These are phyloP conservation scores for Archilochus colubris DNA, from an alignment of 2,113 vertebrate genomes.

Conservation along the genomic window DNA sequence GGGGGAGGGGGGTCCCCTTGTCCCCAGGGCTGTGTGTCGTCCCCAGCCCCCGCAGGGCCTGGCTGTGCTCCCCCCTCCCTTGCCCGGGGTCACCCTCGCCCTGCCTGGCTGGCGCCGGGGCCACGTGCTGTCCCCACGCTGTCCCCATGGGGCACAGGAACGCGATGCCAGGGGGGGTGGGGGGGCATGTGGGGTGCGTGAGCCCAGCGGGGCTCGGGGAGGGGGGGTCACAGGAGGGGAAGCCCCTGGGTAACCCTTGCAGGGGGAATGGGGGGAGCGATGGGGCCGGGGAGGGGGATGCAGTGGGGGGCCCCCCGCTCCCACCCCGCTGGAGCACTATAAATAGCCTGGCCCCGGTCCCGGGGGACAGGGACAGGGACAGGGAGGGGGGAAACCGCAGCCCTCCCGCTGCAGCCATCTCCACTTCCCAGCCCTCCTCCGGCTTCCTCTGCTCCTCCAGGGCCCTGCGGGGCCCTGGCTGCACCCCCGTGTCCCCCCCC, in stretches of 20 bases:
- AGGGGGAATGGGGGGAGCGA: neutral
- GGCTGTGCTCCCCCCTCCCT: neutral
- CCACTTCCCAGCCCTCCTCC: neutral
- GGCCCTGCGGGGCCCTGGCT: neutral
- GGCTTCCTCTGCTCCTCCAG: neutral
- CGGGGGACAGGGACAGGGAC: neutral
- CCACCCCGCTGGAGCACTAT: neutral
- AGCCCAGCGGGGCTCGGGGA: neutral
- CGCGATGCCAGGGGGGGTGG: fast-evolving
- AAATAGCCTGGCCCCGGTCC: slow-evolving; percentile 38
- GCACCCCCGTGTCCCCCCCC: neutral
- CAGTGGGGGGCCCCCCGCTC: neutral
- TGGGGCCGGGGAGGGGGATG: neutral
- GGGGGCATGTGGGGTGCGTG: neutral
- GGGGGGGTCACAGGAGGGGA: neutral
- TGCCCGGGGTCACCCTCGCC: neutral
- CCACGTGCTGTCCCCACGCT: neutral
- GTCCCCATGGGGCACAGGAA: neutral
- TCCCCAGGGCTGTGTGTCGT: fast-evolving
- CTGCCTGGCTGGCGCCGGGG: neutral
- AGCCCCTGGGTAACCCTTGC: neutral
- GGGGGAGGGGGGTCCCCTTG: neutral
- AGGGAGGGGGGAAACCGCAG: slow-evolving; percentile 3
- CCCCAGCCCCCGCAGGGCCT: neutral
- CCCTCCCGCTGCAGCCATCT: neutral